Evolutionary conservation across 2,797 vertebrate genomes (phyloP).

Genomic region (Cossypha niveicapilla): DNA sequence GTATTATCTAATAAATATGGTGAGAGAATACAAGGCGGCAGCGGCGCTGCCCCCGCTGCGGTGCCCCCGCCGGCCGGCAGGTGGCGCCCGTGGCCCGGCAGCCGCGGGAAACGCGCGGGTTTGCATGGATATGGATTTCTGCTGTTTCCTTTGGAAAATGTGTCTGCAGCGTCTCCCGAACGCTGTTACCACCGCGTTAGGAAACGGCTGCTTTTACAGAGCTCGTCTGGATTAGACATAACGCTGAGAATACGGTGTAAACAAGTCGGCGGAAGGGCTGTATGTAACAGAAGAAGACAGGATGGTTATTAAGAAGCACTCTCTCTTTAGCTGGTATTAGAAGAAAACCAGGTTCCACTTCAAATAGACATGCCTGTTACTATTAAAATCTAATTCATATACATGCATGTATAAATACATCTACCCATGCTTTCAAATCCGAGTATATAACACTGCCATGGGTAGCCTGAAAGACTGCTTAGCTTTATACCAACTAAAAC

Average conservation of each 20-base stretch:
- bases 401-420: slow-evolving; percentile 41
- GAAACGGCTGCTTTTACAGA: neutral
- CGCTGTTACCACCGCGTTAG: neutral
- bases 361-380: slow-evolving; percentile 20
- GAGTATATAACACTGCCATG: neutral
- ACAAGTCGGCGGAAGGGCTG: neutral
- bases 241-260: neutral
- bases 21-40: neutral
- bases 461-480: neutral
- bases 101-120: neutral
- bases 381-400: slow-evolving; percentile 24
- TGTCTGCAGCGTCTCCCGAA: slow-evolving; percentile 5
- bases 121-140: rapidly evolving
- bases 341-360: slow-evolving; percentile 47
- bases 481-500: neutral
- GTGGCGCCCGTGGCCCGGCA: slow-evolving; percentile 41
- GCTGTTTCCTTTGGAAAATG: slow-evolving; percentile 15
- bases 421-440: slow-evolving; percentile 32
- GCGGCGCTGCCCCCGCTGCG: neutral
- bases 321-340: slow-evolving; percentile 8
- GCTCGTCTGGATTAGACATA: slow-evolving; percentile 26
- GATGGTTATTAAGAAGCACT: neutral
- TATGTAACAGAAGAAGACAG: neutral
- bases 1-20: slow-evolving; percentile 64
- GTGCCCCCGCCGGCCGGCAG: neutral